These are phyloP conservation scores for Illadopsis cleaveri DNA, from an alignment of 2,113 vertebrate species.

Conservation along the genomic window DNA sequence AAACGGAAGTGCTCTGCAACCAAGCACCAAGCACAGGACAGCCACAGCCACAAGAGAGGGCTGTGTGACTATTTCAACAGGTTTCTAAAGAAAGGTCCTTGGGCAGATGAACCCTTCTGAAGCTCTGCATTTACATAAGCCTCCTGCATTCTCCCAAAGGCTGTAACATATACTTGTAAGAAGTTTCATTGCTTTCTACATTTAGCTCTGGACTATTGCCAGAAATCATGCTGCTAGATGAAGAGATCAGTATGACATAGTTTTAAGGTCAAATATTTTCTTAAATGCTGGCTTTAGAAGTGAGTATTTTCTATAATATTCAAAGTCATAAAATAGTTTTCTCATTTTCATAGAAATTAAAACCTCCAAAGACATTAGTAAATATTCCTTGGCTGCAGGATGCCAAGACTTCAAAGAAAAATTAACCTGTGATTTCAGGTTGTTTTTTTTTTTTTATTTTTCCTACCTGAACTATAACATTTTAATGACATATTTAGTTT, in stretches of 20 bases:
- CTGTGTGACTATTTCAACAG: background rate
- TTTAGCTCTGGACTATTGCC: conserved; percentile 50
- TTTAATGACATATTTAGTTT: background rate
- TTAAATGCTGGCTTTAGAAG: conserved; percentile 6
- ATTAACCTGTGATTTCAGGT: background rate
- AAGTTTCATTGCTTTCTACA: conserved; percentile 37
- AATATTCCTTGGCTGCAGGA: background rate
- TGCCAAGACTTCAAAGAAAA: background rate
- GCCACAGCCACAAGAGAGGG: background rate
- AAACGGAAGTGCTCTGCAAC: background rate
- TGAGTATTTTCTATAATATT: background rate
- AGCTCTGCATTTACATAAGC: background rate
- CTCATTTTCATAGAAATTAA: background rate
- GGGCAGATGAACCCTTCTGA: background rate
- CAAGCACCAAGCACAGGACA: background rate
- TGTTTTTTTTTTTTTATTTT: background rate
- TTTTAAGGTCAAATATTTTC: conserved; percentile 50
- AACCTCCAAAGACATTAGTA: background rate
- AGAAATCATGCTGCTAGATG: background rate
- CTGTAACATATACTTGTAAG: background rate
- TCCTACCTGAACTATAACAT: background rate
- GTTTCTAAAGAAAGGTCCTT: background rate
- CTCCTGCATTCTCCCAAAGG: background rate
- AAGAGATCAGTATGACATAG: conserved; percentile 15
- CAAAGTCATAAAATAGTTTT: background rate